These are phyloP conservation scores for Dasyurus viverrinus DNA, from an alignment of 2,113 vertebrate species.

Conservation along the genomic window DNA sequence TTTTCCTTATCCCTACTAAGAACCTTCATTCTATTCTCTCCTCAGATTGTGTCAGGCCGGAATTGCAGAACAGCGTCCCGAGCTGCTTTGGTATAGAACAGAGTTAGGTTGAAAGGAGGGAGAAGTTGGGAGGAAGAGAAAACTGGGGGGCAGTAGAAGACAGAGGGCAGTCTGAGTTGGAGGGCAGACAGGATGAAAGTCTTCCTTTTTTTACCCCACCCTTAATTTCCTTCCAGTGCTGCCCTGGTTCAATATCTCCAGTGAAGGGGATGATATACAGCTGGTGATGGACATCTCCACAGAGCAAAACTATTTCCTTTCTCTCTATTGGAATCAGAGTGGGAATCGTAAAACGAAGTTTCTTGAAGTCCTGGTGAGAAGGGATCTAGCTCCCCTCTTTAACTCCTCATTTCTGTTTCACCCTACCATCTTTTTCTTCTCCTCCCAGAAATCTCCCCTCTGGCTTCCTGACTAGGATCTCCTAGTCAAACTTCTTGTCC, in stretches of 20 bases:
- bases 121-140: background rate
- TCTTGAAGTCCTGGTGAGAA: constrained; percentile 63
- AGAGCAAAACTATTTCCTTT: constrained; percentile 70
- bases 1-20: constrained; percentile 47
- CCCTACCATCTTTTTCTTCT: background rate
- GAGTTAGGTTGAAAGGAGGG: accelerated
- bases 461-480: background rate
- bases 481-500: background rate
- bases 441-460: no score
- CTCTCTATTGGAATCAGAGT: constrained; percentile 76
- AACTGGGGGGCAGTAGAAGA: background rate
- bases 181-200: background rate
- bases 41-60: constrained; percentile 80
- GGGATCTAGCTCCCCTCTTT: no score
- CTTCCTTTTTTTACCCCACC: background rate
- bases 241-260: constrained; percentile 75
- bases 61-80: constrained; percentile 72
- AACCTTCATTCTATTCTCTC: constrained; percentile 66
- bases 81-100: constrained; percentile 83
- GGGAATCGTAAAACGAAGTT: background rate
- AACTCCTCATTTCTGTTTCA: background rate
- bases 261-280: constrained; percentile 61
- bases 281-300: constrained; percentile 60
- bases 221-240: constrained; percentile 59
- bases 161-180: background rate